Conservation (phyloP, 23 tunicate species). For the Ascidia mentula region DNA sequence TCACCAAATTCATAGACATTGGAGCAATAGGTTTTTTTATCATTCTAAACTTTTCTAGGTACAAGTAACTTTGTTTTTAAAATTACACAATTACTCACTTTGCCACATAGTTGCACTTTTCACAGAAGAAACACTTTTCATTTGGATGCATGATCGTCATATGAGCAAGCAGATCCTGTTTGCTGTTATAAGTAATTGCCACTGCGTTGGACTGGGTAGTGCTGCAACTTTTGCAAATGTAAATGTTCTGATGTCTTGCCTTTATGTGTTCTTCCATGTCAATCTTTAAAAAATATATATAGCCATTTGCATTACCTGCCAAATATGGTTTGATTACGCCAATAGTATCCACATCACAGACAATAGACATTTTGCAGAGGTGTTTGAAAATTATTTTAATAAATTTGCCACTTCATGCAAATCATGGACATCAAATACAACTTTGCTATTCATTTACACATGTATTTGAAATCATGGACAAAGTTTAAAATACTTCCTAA, state of each 20-base stretch:
- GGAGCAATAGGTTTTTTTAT: too few relatives aligned
- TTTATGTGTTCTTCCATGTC: constrained; percentile 22
- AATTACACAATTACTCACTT: too few relatives aligned
- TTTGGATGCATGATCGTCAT: background rate
- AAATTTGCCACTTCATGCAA: background rate
- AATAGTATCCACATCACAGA: too few relatives aligned
- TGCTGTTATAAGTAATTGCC: background rate
- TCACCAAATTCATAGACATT: too few relatives aligned
- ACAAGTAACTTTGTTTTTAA: too few relatives aligned
- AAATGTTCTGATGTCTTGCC: constrained; percentile 11
- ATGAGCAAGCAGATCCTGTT: constrained; percentile 7
- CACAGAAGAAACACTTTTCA: constrained; percentile 21
- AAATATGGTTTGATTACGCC: too few relatives aligned
- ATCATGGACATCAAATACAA: background rate
- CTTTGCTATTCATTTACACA: background rate
- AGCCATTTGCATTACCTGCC: background rate
- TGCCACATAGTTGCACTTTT: constrained; percentile 33
- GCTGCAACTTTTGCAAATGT: constrained; percentile 21
- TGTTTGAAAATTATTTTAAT: too few relatives aligned
- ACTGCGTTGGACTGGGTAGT: background rate
- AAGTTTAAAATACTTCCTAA: too few relatives aligned
- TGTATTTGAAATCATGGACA: background rate
- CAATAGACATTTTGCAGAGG: too few relatives aligned
- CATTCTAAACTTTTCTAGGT: too few relatives aligned
- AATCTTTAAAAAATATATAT: constrained; percentile 36